Base-by-base conservation (phyloP, 1,140 invertebrate species). In the Tribolium madens region DNA sequence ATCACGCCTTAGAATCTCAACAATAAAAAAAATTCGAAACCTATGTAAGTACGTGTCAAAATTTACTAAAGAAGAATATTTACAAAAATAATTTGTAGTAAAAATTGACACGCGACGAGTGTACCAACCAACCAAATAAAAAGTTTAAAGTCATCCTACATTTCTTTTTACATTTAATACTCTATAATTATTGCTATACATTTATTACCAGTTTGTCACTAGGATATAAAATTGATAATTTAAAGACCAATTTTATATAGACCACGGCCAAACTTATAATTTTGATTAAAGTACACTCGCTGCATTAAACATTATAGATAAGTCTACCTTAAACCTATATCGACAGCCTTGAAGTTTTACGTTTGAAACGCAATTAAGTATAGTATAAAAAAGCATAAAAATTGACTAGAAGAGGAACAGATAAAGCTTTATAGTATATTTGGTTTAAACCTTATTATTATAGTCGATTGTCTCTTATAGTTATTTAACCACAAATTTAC, bases 361-460 rank as follows among this genome's bases (percentile, higher is more conserved):
- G 64, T 69, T 75, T 50, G 26, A 47, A 73, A 36, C 15, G 60
- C 68, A 77, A 74, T 68, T 74, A 70, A 70, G 76, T 64, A 74
- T 60, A 71, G 57, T 79, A 70, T 74, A 76, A 73, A 76, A 79
- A 79, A 79, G 78, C 78, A 74, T 79, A 79, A 79, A 79, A 77
- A 77, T 79, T 79, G 78, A 79, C 78, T 79, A 79, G 76, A 78
- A 79, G 76, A 79, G 76, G 76, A 79, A 79, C 78, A 73, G 71
- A 78, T 72, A 78, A 77, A 77, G 76, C 76, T 75, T 77, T 36
- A 57, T 73, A 42, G 52, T 71, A 77, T 26, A 70, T 71, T 31
- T 26, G 21, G 46, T 75, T 69, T 72, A 42, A 68, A 57, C 15
- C 36, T 76, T 76, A 76, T 72, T 31, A 31, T 46, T 64, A 77